Evolutionary conservation across 2,113 vertebrate genomes (phyloP).

Genomic region (Phylloscopus trochilus): DNA sequence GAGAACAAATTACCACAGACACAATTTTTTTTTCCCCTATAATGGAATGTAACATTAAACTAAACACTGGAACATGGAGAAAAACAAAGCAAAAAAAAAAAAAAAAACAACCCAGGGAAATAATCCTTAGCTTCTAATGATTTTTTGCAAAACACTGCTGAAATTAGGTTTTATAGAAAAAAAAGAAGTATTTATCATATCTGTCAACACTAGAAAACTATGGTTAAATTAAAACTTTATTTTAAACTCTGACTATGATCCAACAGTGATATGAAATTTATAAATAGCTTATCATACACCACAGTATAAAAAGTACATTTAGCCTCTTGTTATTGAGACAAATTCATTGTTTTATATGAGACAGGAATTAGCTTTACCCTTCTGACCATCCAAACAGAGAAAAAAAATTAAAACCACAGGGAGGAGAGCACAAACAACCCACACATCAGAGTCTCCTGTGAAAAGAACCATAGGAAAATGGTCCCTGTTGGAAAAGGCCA

Average conservation of each 20-base stretch:
- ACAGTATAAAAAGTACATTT: conserved; percentile 3
- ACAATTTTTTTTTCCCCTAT: not conserved
- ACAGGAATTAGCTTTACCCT: not conserved
- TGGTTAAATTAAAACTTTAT: conserved; percentile 43
- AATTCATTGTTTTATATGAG: not conserved
- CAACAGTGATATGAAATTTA: conserved; percentile 15
- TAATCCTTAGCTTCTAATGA: not conserved
- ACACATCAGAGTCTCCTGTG: not conserved
- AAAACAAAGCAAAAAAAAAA: conserved; percentile 16
- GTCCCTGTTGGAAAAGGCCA: not conserved
- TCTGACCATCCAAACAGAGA: not conserved
- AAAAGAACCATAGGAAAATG: not conserved
- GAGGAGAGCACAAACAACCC: not conserved
- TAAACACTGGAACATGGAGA: conserved; percentile 11
- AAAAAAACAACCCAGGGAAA: not conserved
- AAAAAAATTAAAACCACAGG: not conserved
- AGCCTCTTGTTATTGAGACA: not conserved
- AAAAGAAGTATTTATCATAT: conserved; percentile 51
- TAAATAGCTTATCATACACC: conserved; percentile 17
- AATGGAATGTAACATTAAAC: conserved; percentile 41
- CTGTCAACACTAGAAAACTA: conserved; percentile 24
- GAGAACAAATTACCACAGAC: not conserved
- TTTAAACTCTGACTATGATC: conserved; percentile 10
- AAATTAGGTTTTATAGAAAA: conserved; percentile 27
- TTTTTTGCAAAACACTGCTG: conserved; percentile 17